Percentiles rank a stretch among this genome's conserved stretches.
These are phyloP conservation scores for Metalampra italica DNA, from an alignment of 2,888 invertebrate genomes.

Conservation along the genomic window DNA sequence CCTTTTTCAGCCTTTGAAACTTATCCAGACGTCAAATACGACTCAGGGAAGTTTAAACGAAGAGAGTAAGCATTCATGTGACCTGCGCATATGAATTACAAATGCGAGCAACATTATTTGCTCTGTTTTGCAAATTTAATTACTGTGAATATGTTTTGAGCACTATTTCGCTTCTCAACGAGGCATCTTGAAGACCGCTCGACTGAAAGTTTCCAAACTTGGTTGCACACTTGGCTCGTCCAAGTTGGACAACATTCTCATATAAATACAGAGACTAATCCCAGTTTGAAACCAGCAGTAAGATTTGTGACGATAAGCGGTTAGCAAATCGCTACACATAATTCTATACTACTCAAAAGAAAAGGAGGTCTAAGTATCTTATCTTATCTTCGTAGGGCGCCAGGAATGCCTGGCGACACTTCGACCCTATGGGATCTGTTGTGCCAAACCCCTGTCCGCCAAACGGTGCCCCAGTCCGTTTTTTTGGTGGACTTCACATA, in stretches of 20 bases:
- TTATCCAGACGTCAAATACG: too few relatives aligned
- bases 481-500: too few relatives aligned
- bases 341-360: too few relatives aligned
- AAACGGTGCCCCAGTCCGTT: too few relatives aligned
- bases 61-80: neutral
- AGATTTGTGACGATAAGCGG: too few relatives aligned
- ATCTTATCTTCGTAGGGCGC: too few relatives aligned
- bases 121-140: constrained; percentile 4
- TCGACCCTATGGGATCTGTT: too few relatives aligned
- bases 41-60: neutral
- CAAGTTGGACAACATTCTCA: neutral
- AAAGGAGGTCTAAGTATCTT: too few relatives aligned
- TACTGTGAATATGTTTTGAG: constrained; percentile 2
- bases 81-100: neutral
- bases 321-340: too few relatives aligned
- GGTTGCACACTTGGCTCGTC: constrained; percentile 3
- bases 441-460: too few relatives aligned
- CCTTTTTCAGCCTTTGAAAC: neutral
- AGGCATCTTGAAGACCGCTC: constrained; percentile 3
- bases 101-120: neutral
- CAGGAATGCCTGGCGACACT: too few relatives aligned
- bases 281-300: neutral
- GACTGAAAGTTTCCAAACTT: constrained; percentile 4
- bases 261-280: neutral
- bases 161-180: constrained; percentile 7